Evolutionary conservation across 2,797 vertebrate species (phyloP), one percentile per base, ranked within the genome.

Genomic region (Lutjanus argentimaculatus): DNA sequence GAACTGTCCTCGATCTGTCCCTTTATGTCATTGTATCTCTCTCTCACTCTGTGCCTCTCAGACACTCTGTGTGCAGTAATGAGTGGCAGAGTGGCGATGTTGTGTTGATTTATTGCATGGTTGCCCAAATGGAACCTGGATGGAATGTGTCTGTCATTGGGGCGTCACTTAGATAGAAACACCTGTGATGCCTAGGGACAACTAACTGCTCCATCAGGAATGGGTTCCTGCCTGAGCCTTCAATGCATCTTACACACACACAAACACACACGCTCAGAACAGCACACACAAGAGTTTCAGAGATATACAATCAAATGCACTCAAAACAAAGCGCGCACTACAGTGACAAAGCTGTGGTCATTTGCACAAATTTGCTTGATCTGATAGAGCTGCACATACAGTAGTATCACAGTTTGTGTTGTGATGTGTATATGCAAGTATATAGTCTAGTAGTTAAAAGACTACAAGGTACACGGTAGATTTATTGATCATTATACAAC

Each of bases 71-170:
- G 76, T 67, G 80, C 83, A 64, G 80, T 94, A 95, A 95, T 95
- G 88, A 95, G 92, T 92, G 91, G 93, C 92, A 91, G 91, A 91
- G 86, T 85, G 85, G 86, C 25, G 62, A 82, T 92, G 90, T 87
- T 92, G 89, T 91, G 90, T 94, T 95, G 95, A 96, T 96, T 95
- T 94, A 95, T 94, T 92, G 93, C 93, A 90, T 90, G 93, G 91
- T 74, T 87, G 92, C 85, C 83, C 91, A 88, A 91, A 90, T 89
- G 89, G 88, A 94, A 91, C 86, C 80, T 75, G 88, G 82, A 91
- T 90, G 90, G 92, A 94, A 94, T 88, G 86, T 93, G 88, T 92
- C 92, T 93, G 93, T 93, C 91, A 90, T 75, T 80, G 84, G 80
- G 87, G 72, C 81, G 68, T 94, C 81, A 85, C 91, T 92, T 91